Conservation (phyloP, 2,888 invertebrate genomes). For the Clanis bilineata region DNA sequence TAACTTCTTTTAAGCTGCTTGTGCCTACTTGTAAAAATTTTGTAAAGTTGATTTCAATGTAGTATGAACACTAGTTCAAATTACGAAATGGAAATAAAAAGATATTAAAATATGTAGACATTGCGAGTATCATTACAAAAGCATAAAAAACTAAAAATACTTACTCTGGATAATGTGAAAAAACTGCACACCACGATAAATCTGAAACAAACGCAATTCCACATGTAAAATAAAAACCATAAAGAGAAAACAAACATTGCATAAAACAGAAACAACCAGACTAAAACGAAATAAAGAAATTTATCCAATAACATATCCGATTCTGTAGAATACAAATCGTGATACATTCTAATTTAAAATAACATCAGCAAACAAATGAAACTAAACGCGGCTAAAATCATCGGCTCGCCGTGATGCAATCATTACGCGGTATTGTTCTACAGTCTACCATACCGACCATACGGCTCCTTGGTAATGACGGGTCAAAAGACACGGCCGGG, state of each 20-base stretch:
- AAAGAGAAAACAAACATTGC: neutral
- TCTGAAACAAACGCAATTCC: conserved; percentile 56
- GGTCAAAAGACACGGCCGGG: conserved; percentile 72
- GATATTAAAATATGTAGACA: neutral
- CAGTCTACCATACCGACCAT: no score
- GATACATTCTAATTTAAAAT: conserved; percentile 51
- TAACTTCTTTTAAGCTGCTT: neutral
- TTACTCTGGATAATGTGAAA: conserved; percentile 51
- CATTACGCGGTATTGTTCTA: conserved; percentile 42
- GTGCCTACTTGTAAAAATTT: neutral
- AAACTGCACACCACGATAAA: conserved; percentile 58
- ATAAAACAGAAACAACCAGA: neutral
- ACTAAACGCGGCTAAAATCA: conserved; percentile 52
- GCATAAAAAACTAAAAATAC: conserved; percentile 30
- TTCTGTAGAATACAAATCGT: conserved; percentile 54
- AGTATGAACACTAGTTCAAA: neutral
- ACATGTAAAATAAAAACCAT: conserved; percentile 14
- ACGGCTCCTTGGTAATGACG: conserved; percentile 44
- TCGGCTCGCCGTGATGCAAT: conserved; percentile 44
- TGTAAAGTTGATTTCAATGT: neutral
- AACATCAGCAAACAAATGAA: conserved; percentile 48
- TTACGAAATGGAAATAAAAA: neutral
- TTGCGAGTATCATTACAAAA: conserved; percentile 18
- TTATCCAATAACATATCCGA: conserved; percentile 37
- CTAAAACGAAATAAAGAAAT: conserved; percentile 39